Evolutionary conservation across 2,797 vertebrate species (phyloP).

Genomic region (Toxotes lorentzi): DNA sequence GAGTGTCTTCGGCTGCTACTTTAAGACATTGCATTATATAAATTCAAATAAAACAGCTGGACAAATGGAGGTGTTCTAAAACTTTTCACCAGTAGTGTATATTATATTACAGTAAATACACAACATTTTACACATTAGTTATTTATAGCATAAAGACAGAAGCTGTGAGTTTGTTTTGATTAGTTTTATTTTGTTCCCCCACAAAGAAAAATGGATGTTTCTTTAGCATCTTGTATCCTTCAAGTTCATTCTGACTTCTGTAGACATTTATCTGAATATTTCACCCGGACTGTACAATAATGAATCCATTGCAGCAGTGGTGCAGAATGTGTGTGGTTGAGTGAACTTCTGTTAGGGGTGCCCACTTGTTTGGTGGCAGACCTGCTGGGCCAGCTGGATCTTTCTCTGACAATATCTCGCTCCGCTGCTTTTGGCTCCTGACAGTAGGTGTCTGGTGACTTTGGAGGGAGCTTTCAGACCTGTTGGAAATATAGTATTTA

Average conservation of each 20-base stretch:
- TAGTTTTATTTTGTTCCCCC: constrained; percentile 28
- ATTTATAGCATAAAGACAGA: constrained; percentile 20
- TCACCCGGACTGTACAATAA: background rate
- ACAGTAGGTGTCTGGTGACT: background rate
- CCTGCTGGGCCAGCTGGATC: constrained; percentile 30
- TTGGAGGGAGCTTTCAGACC: constrained; percentile 19
- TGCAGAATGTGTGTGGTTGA: constrained; percentile 23
- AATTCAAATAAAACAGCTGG: too few relatives aligned
- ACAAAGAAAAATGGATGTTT: background rate
- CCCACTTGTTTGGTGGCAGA: constrained; percentile 28
- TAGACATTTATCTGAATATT: background rate
- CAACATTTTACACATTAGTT: background rate
- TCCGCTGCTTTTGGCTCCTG: background rate
- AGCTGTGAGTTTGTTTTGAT: constrained; percentile 16
- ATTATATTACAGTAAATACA: constrained; percentile 3
- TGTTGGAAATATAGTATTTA: background rate
- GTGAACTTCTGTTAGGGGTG: constrained; percentile 10
- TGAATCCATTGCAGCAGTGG: constrained; percentile 10
- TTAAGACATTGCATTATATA: too few relatives aligned
- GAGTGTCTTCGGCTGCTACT: too few relatives aligned
- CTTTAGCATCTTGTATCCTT: background rate
- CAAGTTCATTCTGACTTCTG: background rate
- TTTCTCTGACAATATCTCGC: constrained; percentile 11
- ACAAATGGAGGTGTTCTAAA: too few relatives aligned
- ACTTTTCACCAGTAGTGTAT: background rate